Conservation (phyloP, 2,113 vertebrate genomes). For the Trichomycterus rosablanca region DNA sequence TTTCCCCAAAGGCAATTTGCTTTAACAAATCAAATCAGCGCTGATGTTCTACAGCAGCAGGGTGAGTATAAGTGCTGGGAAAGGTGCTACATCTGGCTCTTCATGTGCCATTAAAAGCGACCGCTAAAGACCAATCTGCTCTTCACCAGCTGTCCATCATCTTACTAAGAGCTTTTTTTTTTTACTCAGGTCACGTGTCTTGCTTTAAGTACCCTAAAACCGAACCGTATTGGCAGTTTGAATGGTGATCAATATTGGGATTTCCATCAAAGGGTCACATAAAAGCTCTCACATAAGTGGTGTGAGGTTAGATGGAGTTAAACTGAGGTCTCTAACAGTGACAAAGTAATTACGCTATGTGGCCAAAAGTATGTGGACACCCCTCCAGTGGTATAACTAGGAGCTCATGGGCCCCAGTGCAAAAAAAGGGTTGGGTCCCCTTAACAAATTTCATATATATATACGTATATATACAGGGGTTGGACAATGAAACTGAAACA, state of each 20-base stretch:
- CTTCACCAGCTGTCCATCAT: constrained; percentile 12
- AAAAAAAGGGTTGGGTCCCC: no score
- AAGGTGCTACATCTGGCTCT: not conserved
- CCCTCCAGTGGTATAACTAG: no score
- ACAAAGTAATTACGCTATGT: no score
- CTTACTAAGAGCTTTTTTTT: not conserved
- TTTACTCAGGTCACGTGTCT: constrained; percentile 47
- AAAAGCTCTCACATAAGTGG: not conserved
- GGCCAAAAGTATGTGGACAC: no score
- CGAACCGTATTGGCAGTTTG: not conserved
- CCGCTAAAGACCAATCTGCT: not conserved
- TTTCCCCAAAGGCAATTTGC: no score
- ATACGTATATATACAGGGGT: no score
- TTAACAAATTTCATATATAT: no score
- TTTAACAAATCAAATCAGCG: no score
- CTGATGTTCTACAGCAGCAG: not conserved
- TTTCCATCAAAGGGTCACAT: not conserved
- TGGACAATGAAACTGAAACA: no score
- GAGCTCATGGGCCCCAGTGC: no score
- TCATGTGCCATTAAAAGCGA: not conserved
- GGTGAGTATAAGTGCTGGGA: not conserved
- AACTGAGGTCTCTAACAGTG: not conserved
- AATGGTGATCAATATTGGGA: constrained; percentile 3
- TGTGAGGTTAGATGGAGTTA: not conserved
- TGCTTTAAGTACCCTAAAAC: constrained; percentile 13